A percentile compares a stretch with the other conserved stretches of the same genome.
Evolutionary conservation across 1,140 invertebrate genomes (phyloP).

Genomic region (Drosophila seguyi): DNA sequence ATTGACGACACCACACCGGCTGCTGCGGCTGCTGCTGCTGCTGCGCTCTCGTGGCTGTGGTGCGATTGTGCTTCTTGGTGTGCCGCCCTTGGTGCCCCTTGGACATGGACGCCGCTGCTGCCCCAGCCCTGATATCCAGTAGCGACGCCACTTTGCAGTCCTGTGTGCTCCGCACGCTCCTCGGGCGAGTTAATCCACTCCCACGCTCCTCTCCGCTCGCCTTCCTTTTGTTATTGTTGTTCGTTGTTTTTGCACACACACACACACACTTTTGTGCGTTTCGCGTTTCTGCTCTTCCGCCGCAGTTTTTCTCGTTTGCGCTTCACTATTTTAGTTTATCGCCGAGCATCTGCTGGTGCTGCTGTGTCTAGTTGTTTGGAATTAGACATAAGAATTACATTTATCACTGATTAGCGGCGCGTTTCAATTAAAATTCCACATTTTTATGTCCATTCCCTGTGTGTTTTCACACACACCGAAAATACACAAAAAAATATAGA

Average conservation of each 20-base stretch:
- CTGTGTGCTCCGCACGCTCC: slow-evolving; percentile 66
- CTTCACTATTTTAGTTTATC: slow-evolving; percentile 24
- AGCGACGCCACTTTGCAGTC: slow-evolving; percentile 82
- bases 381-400: slow-evolving; percentile 6
- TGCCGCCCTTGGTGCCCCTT: slow-evolving; percentile 45
- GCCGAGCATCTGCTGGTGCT: slow-evolving; percentile 29
- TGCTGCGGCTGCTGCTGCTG: slow-evolving; percentile 68
- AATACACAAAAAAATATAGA: slow-evolving; percentile 79
- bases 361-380: slow-evolving; percentile 1
- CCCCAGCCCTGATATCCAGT: slow-evolving; percentile 74
- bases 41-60: slow-evolving; percentile 60
- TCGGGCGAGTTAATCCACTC: slow-evolving; percentile 58
- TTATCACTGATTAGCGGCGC: neutral
- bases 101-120: slow-evolving; percentile 81
- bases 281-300: slow-evolving; percentile 25
- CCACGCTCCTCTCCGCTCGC: slow-evolving; percentile 26
- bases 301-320: slow-evolving; percentile 16
- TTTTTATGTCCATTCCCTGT: slow-evolving; percentile 67
- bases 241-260: slow-evolving; percentile 63
- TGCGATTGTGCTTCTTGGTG: slow-evolving; percentile 37
- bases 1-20: slow-evolving; percentile 80
- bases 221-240: slow-evolving; percentile 58
- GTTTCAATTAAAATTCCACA: slow-evolving; percentile 36
- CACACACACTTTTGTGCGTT: slow-evolving; percentile 49
- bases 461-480: slow-evolving; percentile 59